Conservation (phyloP, 2,888 invertebrate species). For the Limenitis camilla region DNA sequence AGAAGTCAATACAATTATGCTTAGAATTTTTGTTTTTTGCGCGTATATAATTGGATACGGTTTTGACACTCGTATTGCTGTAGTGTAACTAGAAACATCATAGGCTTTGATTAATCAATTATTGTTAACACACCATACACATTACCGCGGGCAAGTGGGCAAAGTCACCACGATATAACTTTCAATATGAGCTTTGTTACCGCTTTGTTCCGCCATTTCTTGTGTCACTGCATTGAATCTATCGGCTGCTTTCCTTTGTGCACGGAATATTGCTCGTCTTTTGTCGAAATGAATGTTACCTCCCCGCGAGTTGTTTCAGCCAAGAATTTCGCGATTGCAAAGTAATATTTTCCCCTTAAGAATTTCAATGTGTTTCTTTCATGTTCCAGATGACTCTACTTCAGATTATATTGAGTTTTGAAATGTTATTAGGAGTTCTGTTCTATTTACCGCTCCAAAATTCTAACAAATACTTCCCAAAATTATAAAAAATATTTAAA, state of each 20-base stretch:
- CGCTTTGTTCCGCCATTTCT: slow-evolving; percentile 69
- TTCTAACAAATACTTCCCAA: too few relatives aligned
- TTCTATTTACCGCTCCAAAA: slow-evolving; percentile 42
- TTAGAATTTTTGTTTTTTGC: too few relatives aligned
- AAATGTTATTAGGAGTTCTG: slow-evolving; percentile 51
- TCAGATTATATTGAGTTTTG: slow-evolving; percentile 59
- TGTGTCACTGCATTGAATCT: slow-evolving; percentile 75
- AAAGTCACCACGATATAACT: slow-evolving; percentile 44
- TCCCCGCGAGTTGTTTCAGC: slow-evolving; percentile 70
- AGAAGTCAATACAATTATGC: too few relatives aligned
- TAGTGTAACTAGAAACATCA: too few relatives aligned
- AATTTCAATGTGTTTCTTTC: slow-evolving; percentile 72
- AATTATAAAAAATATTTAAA: too few relatives aligned
- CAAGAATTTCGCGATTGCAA: slow-evolving; percentile 72
- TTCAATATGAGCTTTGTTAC: slow-evolving; percentile 72
- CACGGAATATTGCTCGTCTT: slow-evolving; percentile 72
- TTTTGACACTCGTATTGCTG: too few relatives aligned
- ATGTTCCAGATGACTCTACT: slow-evolving; percentile 69
- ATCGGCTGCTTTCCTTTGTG: slow-evolving; percentile 72
- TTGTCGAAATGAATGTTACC: slow-evolving; percentile 72
- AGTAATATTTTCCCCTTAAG: slow-evolving; percentile 73
- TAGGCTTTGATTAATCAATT: too few relatives aligned
- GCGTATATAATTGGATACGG: too few relatives aligned
- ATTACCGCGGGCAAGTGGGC: slow-evolving; percentile 24
- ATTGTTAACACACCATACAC: background rate